Evolutionary conservation across 2,797 vertebrate species (phyloP), one percentile per base, ranked within the genome.

Genomic region (Sphenodon punctatus): DNA sequence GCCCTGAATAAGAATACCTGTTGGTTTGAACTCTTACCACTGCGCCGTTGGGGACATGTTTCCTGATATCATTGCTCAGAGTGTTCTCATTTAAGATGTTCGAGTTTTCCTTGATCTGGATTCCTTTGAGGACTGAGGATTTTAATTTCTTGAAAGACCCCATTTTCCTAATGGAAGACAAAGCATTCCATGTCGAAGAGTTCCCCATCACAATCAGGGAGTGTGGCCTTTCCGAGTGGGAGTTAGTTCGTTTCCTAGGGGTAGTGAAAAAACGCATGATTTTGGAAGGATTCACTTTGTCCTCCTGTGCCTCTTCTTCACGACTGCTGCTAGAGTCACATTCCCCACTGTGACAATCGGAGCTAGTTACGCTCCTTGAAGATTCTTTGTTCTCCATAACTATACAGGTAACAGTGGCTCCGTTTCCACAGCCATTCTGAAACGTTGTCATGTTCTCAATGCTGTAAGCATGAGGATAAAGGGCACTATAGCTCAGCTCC

Each of bases 121-220:
- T 97, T 48, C 98, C 98, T 91, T 98, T 98, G 10, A 98, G 95
- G 73, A 98, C 97, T 1, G 98, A 98, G 5, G 98, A 97, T 75
- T 97, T 98, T 19, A 99, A 73, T 85, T 98, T 99, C 92, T 98
- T 99, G 86, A 99, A 99, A 58, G 98, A 98, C n/a, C 98, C 97
- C 95, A 98, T 96, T 84, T 98, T 98, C 48, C 94, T 97, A 38
- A 99, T 94, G 61, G 97, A 97, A 59, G 97, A 94, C 42, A 98
- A 94, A 20, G 97, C 96, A 12, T 97, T 94, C 98, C 97, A 98
- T 0, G 97, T 94, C 68, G 97, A 97, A 0, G 97, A 91, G 72
- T 45, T 91, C 39, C 96, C 89, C 53, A 94, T 92, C 81, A 95
- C 90, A 79, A 95, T 91, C 60, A 95, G 65, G 2, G 96, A 95